Conservation (phyloP, 2,113 vertebrate species). For the Osmerus eperlanus region DNA sequence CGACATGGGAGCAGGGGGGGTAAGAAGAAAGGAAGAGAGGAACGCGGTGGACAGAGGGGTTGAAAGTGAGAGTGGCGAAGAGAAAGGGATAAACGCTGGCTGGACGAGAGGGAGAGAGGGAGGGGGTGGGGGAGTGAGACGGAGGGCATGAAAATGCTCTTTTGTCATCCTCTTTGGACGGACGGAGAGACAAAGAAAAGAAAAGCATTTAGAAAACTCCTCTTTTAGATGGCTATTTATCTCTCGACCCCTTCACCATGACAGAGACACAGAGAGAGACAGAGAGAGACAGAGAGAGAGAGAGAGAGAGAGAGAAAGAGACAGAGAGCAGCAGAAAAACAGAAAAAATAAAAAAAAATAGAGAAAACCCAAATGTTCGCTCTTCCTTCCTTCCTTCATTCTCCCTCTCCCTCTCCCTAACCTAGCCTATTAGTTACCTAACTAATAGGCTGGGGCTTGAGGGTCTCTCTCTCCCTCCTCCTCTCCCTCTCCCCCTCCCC, state of each 20-base stretch:
- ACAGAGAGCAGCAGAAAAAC: too few species aligned
- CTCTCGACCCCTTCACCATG: slow-evolving; percentile 40
- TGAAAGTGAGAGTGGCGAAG: slow-evolving; percentile 5
- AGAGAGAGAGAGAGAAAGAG: too few species aligned
- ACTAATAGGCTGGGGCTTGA: too few species aligned
- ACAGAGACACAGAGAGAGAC: slow-evolving; percentile 28
- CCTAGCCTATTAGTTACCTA: too few species aligned
- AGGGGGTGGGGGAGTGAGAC: slow-evolving; percentile 38
- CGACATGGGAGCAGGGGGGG: background rate
- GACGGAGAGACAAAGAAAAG: slow-evolving; percentile 50
- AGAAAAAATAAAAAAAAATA: too few species aligned
- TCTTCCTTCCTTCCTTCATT: background rate
- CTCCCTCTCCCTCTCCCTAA: too few species aligned
- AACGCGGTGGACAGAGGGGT: slow-evolving; percentile 2
- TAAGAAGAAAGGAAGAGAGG: background rate
- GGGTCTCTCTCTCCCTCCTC: too few species aligned
- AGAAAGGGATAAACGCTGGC: background rate
- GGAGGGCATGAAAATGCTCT: slow-evolving; percentile 60
- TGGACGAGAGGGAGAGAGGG: slow-evolving; percentile 29
- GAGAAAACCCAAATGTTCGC: background rate
- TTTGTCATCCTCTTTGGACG: slow-evolving; percentile 56
- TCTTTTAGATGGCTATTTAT: slow-evolving; percentile 51
- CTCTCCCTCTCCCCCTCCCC: too few species aligned
- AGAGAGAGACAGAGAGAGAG: background rate
- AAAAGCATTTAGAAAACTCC: slow-evolving; percentile 42